Percentiles rank a stretch among this genome's conserved stretches.
Evolutionary conservation across 2,888 invertebrate genomes (phyloP).

Genomic region (Glyphotaelius pellucidus): DNA sequence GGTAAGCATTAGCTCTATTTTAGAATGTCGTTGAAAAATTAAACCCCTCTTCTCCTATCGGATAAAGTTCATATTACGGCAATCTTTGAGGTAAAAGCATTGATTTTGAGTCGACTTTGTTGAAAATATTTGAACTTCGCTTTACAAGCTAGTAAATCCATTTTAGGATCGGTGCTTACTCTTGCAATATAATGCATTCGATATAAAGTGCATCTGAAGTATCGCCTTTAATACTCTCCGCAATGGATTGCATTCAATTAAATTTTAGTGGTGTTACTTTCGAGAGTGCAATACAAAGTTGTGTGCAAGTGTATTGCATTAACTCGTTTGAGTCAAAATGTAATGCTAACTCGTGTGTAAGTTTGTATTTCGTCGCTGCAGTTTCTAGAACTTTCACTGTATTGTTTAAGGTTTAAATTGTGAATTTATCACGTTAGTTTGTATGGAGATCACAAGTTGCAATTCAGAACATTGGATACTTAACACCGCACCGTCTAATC

Average conservation of each 20-base stretch:
- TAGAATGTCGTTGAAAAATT: too few species aligned
- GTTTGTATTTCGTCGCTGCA: not conserved
- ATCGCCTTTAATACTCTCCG: not conserved
- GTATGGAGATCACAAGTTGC: not conserved
- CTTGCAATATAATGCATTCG: constrained; percentile 7
- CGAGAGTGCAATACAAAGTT: not conserved
- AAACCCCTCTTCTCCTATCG: too few species aligned
- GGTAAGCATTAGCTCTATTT: too few species aligned
- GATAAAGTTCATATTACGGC: not conserved
- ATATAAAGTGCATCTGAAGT: constrained; percentile 35
- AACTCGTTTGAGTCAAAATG: not conserved
- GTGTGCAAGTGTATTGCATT: not conserved
- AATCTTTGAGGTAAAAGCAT: not conserved
- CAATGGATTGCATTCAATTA: not conserved
- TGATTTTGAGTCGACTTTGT: not conserved
- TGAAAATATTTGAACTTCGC: not conserved
- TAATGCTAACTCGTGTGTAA: not conserved
- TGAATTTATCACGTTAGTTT: not conserved
- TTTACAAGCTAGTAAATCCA: not conserved
- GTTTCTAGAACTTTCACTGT: not conserved
- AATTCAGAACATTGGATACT: not conserved
- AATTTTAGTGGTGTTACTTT: not conserved
- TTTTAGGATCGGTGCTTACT: not conserved
- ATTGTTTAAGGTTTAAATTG: not conserved
- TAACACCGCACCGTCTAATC: not conserved